Evolutionary conservation across 2,888 invertebrate species (phyloP), one percentile per base, ranked within the genome.

Genomic region (Chelonus formosanus): DNA sequence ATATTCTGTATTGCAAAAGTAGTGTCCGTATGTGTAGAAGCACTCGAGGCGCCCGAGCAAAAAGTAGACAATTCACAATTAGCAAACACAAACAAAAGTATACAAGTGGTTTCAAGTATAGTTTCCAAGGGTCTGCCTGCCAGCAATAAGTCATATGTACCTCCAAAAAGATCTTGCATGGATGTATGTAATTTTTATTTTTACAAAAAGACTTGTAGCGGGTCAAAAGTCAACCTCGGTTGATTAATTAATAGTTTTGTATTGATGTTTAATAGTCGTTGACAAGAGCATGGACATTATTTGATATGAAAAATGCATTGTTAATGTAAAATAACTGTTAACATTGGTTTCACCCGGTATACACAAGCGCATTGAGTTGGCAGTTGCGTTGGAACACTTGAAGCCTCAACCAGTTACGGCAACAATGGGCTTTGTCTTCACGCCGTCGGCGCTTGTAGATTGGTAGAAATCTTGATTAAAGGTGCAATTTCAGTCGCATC

Each of bases 391-490:
- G 80, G 81, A 82, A 79, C 82, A 83, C 82, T 83, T 83, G 82
- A 83, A 83, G 75, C 80, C 79, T 62, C 82, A 82, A 82, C 83
- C 83, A 83, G 83, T 83, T 83, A 83, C 82, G 81, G 80, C 81
- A 83, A 83, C 83, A 83, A 83, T 83, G 76, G 83, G 79, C 83
- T 83, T 83, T 83, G 83, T 83, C 83, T 83, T 83, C 79, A 80
- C 81, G 79, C 81, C 81, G 82, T 80, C 80, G 81, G 81, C 82
- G 76, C 80, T 82, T 78, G 77, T 82, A 83, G 83, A 83, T 83
- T 83, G 83, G 83, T 83, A 83, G 83, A 83, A 83, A 83, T 83
- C 82, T 83, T 83, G 83, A 83, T 83, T 83, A 83, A 83, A 83
- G 83, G 83, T 83, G 82, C 81, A 81, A 81, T 83, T 82, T 71